Percentiles rank a stretch among this genome's conserved stretches.
These are phyloP conservation scores for Notamacropus eugenii DNA, from an alignment of 2,797 vertebrate species.

Conservation along the genomic window DNA sequence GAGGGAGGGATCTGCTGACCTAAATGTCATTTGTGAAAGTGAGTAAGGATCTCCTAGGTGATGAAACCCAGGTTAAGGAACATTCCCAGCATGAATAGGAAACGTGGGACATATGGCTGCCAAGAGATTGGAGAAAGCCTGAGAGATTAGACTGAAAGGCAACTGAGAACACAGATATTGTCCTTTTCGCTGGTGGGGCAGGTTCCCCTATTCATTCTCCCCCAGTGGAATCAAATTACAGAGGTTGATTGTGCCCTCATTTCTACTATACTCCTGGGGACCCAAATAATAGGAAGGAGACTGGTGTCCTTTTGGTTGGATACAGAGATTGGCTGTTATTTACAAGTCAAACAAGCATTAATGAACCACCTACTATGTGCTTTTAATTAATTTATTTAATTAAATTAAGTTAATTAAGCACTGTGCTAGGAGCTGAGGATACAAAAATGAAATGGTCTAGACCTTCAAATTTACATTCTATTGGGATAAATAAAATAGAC, in stretches of 20 bases:
- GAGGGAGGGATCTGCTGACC: background rate
- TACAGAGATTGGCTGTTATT: background rate
- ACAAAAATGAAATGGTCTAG: background rate
- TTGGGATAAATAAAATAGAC: background rate
- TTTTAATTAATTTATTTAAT: background rate
- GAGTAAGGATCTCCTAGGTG: background rate
- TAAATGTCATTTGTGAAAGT: constrained; percentile 9
- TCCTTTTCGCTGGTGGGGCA: background rate
- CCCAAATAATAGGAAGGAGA: background rate
- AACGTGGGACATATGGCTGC: background rate
- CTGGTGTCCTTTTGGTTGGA: background rate
- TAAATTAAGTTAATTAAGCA: background rate
- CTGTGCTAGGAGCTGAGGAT: background rate
- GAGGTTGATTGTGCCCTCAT: background rate
- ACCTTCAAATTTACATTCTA: background rate
- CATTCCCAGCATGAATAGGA: background rate
- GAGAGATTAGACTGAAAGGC: background rate
- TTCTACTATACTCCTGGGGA: background rate
- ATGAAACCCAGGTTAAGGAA: background rate
- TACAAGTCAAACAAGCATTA: background rate
- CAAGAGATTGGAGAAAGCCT: background rate
- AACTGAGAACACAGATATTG: background rate
- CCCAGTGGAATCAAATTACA: background rate
- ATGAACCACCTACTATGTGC: background rate
- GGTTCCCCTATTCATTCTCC: background rate